A percentile compares a stretch with the other conserved stretches of the same genome.
These are phyloP conservation scores for Python bivittatus DNA, from an alignment of 2,113 vertebrate species.

Conservation along the genomic window DNA sequence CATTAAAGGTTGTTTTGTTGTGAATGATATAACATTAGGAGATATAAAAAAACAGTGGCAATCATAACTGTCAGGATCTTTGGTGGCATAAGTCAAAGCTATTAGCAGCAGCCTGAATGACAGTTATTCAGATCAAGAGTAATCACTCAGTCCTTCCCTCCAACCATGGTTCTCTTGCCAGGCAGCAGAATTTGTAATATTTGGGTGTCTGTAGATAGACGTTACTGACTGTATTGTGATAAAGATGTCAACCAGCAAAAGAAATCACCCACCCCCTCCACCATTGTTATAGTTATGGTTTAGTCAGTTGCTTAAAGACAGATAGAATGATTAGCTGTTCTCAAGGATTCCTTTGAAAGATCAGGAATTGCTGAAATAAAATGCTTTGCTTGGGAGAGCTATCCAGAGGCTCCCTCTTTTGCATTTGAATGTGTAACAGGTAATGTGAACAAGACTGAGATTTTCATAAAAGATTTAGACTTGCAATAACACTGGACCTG, in stretches of 20 bases:
- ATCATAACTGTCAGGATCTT: background rate
- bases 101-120: background rate
- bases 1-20: background rate
- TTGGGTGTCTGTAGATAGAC: background rate
- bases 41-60: background rate
- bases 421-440: background rate
- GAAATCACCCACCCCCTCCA: background rate
- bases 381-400: background rate
- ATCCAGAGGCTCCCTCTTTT: background rate
- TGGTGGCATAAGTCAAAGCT: background rate
- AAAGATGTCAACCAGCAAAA: background rate
- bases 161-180: background rate
- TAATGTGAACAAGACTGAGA: too few relatives aligned
- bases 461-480: too few relatives aligned
- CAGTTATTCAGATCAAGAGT: background rate
- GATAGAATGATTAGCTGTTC: background rate
- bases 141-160: background rate
- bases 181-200: background rate
- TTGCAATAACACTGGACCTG: background rate
- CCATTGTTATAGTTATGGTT: background rate
- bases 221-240: background rate
- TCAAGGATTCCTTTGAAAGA: background rate
- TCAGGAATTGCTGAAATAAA: background rate
- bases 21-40: background rate
- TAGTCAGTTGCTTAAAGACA: background rate